A percentile compares a stretch with the other conserved stretches of the same genome.
phyloP scores from a whole-genome alignment of 2,113 vertebrate genomes.

The Acrocephalus kingi region DNA sequence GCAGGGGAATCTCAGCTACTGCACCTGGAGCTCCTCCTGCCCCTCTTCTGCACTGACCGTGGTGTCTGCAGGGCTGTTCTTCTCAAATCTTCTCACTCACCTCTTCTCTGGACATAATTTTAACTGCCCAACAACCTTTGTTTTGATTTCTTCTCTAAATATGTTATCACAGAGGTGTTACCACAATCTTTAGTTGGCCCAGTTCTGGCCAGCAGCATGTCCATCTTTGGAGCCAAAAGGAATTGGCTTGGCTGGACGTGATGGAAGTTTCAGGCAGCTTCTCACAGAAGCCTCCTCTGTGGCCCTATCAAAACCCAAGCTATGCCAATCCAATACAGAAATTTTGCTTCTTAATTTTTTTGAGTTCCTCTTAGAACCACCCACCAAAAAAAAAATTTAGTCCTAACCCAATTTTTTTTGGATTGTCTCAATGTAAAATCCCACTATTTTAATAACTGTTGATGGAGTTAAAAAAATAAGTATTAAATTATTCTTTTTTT shows the following conservation, averaged over 20 bases:
- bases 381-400: fast-evolving
- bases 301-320: not conserved
- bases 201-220: not conserved
- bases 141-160: not conserved
- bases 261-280: not conserved
- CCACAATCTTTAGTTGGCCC: too few species aligned
- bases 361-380: not conserved
- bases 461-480: not conserved
- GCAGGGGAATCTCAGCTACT: not conserved
- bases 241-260: fast-evolving
- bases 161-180: not conserved
- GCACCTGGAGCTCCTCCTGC: not conserved
- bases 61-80: too few species aligned
- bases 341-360: not conserved
- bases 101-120: not conserved
- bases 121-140: not conserved
- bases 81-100: not conserved
- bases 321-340: not conserved
- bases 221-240: not conserved
- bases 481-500: not conserved
- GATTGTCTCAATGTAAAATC: not conserved
- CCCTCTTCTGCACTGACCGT: not conserved
- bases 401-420: not conserved
- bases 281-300: not conserved
- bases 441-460: not conserved